These are phyloP conservation scores for Porites lobata DNA, from an alignment of 92 coral and sea anemone genomes.

Conservation along the genomic window DNA sequence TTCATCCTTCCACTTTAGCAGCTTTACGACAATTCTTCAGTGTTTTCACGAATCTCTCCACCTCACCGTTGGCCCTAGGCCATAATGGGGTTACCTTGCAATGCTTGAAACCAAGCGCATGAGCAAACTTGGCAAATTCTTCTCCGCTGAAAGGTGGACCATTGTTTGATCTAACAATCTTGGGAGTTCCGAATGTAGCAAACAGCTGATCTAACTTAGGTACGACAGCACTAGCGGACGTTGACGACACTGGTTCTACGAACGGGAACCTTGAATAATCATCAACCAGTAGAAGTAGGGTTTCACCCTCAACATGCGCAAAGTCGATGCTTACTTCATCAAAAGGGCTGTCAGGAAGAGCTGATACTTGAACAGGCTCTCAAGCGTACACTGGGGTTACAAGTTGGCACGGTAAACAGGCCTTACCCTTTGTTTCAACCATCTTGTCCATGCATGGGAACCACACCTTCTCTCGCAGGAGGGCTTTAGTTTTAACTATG, in stretches of 20 bases:
- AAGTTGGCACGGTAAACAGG: no score
- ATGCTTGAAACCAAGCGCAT: constrained; percentile 47
- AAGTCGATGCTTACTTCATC: no score
- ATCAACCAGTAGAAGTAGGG: no score
- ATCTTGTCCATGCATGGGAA: background rate
- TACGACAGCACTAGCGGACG: no score
- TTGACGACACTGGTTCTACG: no score
- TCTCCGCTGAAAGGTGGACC: constrained; percentile 58
- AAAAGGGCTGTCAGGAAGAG: no score
- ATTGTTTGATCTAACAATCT: constrained; percentile 28
- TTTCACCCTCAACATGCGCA: no score
- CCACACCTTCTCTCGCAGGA: constrained; percentile 53
- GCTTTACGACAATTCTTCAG: constrained; percentile 41
- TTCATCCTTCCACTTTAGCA: background rate
- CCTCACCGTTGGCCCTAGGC: constrained; percentile 45
- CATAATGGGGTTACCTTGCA: constrained; percentile 29
- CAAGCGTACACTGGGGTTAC: no score
- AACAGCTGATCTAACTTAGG: constrained; percentile 45
- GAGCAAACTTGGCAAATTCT: constrained; percentile 49
- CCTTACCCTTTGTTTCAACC: no score
- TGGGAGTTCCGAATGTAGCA: constrained; percentile 56
- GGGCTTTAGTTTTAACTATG: constrained; percentile 64
- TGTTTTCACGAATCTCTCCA: constrained; percentile 48
- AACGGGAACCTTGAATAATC: no score
- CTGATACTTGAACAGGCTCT: no score